A percentile compares a stretch with the other conserved stretches of the same genome.
These are phyloP conservation scores for Peromyscus eremicus DNA, from an alignment of 2,797 vertebrate species.

Conservation along the genomic window DNA sequence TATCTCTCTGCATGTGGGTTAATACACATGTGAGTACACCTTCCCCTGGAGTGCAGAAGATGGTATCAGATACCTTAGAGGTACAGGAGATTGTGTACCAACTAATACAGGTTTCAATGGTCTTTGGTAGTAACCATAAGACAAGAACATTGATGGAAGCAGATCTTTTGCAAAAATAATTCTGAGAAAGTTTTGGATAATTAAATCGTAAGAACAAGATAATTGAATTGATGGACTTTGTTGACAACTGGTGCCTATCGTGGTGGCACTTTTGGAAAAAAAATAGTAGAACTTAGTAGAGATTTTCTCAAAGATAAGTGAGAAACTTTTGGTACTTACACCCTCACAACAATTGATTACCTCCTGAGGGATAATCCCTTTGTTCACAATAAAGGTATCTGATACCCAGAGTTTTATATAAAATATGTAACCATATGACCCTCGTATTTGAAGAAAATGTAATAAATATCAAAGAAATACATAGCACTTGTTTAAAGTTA, in stretches of 20 bases:
- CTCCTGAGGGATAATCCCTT: neutral
- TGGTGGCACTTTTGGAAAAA: neutral
- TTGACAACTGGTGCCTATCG: neutral
- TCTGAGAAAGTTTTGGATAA: neutral
- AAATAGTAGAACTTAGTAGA: neutral
- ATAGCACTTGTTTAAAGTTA: neutral
- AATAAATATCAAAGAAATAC: neutral
- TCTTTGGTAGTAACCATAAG: neutral
- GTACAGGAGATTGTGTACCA: neutral
- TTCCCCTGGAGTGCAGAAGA: neutral
- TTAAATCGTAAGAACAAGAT: neutral
- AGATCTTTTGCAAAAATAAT: neutral
- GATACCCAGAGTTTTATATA: neutral
- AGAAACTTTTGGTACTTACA: neutral
- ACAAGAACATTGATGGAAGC: neutral
- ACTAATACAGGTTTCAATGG: neutral
- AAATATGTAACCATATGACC: neutral
- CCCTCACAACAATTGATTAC: neutral
- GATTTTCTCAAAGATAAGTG: neutral
- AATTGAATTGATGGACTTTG: neutral
- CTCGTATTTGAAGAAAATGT: neutral
- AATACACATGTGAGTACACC: neutral
- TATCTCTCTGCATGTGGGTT: neutral
- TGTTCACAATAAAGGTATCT: neutral
- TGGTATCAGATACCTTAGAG: too few relatives aligned